Base-by-base conservation (phyloP, 2,113 vertebrate species). In the Dendrocopos noguchii region DNA sequence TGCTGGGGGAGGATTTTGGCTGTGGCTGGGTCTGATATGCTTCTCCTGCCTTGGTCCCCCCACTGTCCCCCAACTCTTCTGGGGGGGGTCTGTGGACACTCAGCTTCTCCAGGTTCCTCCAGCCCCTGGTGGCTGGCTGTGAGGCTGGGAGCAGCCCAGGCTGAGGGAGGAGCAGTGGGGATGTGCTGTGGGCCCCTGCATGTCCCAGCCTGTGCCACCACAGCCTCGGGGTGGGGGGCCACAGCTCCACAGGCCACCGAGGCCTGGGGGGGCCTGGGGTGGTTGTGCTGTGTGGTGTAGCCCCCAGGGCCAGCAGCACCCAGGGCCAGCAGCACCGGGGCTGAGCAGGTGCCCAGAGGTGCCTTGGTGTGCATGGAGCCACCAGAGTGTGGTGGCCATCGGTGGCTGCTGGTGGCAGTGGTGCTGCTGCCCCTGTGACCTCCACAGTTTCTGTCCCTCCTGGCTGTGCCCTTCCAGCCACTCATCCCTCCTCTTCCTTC, bases 381-480 rank as follows among this genome's bases (percentile, higher is more conserved):
- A 52, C 29, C 10, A 0, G 59, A n/a, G 10, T 0, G 0, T 0
- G 0, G 76, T 78, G 61, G 61, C 71, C 3, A 0, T 33, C 42
- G 12, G 42, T 67, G 71, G 36, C 72, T 75, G 7, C 57, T 52
- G 20, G 4, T 6, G 15, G 27, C 14, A 1, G 0, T 31, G 25
- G 21, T 18, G 34, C 2, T 59, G n/a, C 12, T 28, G 6, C n/a
- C 21, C 11, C 46, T 13, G 20, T 7, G 11, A 63, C 24, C 57
- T 21, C 56, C 25, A 4, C 29, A 31, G 65, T 53, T 21, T 4
- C 21, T 50, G 47, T 50, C 47, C 47, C 47, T 50, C 20, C 47
- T 50, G 47, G 18, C 47, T 22, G 20, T 15, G 57, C 21, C 34
- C 6, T 28, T 44, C 39, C 52, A 29, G 9, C 46, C 5, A 3